A percentile compares a stretch with the other conserved stretches of the same genome.
Conservation (phyloP, 2,113 vertebrate species). For the Lagopus muta region DNA sequence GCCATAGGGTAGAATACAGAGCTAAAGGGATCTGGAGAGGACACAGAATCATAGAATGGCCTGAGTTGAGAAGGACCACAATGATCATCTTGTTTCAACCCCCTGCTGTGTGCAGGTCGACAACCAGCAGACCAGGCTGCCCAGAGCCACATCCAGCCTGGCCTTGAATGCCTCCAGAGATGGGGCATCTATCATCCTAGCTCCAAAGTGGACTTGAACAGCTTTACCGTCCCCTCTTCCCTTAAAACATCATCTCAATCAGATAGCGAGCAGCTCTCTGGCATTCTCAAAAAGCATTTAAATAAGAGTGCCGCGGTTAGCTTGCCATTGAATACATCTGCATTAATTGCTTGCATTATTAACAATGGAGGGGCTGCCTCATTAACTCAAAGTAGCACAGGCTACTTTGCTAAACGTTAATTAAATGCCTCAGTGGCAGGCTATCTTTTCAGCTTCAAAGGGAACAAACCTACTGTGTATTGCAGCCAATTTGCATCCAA, state of each 20-base stretch:
- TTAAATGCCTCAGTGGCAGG: background rate
- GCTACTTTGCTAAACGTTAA: conserved; percentile 14
- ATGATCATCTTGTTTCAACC: too few relatives aligned
- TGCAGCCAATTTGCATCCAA: background rate
- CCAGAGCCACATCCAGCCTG: too few relatives aligned
- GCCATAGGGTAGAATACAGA: background rate
- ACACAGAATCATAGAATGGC: too few relatives aligned
- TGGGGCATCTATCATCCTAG: background rate
- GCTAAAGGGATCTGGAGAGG: background rate
- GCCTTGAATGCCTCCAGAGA: too few relatives aligned
- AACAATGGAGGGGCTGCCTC: background rate
- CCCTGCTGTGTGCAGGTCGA: too few relatives aligned
- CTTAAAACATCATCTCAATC: background rate
- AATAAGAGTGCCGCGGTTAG: background rate
- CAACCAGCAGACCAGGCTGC: too few relatives aligned
- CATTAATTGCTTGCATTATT: conserved; percentile 36
- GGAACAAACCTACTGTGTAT: background rate
- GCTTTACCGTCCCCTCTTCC: background rate
- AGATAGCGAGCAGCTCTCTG: fast-evolving
- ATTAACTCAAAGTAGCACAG: conserved; percentile 13
- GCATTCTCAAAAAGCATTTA: background rate
- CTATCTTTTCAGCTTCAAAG: background rate
- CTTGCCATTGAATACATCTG: background rate
- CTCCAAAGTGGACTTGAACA: background rate
- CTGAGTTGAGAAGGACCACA: too few relatives aligned